Evolutionary conservation across 2,888 invertebrate species (phyloP).

Genomic region (Opisthograptis luteolata): DNA sequence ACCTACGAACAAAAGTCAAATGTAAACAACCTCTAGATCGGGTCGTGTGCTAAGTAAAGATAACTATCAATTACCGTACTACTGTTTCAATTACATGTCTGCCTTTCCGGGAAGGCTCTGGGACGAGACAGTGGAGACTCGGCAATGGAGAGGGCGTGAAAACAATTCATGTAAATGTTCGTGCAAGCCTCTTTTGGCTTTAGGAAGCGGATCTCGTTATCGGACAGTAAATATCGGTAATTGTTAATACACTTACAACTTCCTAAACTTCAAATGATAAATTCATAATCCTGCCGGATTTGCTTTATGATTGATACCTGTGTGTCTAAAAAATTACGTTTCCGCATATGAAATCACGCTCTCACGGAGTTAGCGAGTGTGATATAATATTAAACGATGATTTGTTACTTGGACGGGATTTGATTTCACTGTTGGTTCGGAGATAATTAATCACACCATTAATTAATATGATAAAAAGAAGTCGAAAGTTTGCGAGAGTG

Average conservation of each 20-base stretch:
- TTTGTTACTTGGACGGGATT: slow-evolving; percentile 37
- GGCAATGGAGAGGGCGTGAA: slow-evolving; percentile 31
- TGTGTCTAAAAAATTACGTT: slow-evolving; percentile 53
- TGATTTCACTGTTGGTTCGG: slow-evolving; percentile 31
- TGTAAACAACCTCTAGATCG: slow-evolving; percentile 79
- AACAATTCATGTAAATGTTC: slow-evolving; percentile 32
- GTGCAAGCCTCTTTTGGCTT: slow-evolving; percentile 45
- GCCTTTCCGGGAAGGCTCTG: slow-evolving; percentile 38
- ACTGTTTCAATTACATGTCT: slow-evolving; percentile 51
- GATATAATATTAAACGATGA: slow-evolving; percentile 40
- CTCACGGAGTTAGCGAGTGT: slow-evolving; percentile 48
- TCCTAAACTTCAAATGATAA: slow-evolving; percentile 72
- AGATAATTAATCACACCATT: too few relatives aligned
- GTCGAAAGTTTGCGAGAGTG: too few relatives aligned
- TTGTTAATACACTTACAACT: slow-evolving; percentile 61
- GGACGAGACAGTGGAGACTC: slow-evolving; percentile 32
- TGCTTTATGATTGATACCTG: slow-evolving; percentile 65
- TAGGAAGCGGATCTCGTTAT: slow-evolving; percentile 77
- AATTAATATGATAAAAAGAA: too few relatives aligned
- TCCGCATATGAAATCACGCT: slow-evolving; percentile 75
- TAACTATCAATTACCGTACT: slow-evolving; percentile 52
- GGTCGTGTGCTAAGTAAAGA: slow-evolving; percentile 58
- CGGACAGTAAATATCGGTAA: slow-evolving; percentile 62
- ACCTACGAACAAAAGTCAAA: slow-evolving; percentile 77
- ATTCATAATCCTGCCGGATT: slow-evolving; percentile 71